Conservation (phyloP, 1,140 invertebrate genomes). For the Diabrotica virgifera region DNA sequence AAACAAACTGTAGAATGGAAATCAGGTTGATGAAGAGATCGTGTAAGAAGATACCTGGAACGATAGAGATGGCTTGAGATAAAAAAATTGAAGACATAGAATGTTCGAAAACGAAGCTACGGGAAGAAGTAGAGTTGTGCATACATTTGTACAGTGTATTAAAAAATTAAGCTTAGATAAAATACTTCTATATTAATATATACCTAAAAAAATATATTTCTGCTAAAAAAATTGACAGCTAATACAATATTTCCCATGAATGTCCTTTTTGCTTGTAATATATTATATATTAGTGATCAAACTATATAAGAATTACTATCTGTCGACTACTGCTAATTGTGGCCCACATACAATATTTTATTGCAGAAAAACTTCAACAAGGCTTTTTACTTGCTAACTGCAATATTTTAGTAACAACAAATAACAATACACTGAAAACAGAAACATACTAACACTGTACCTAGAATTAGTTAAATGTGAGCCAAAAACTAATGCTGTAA, state of each 20-base stretch:
- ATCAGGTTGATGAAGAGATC: no score
- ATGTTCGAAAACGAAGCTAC: no score
- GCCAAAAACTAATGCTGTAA: constrained; percentile 12
- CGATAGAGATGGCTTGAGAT: no score
- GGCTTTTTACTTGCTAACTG: constrained; percentile 13
- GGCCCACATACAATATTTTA: constrained; percentile 14
- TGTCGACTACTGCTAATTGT: constrained; percentile 1
- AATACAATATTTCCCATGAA: background rate
- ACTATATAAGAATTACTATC: background rate
- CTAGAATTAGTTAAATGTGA: constrained; percentile 4
- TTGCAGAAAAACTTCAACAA: constrained; percentile 18
- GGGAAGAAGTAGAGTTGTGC: no score
- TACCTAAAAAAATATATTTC: no score
- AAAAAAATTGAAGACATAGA: no score
- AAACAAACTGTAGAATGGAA: no score
- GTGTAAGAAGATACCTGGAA: no score
- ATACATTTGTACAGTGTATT: no score
- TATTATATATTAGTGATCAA: background rate
- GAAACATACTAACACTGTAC: constrained; percentile 9
- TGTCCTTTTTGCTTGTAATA: background rate
- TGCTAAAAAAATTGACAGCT: background rate
- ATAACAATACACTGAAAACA: constrained; percentile 14
- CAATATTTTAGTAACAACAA: constrained; percentile 15
- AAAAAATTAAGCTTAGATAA: no score
- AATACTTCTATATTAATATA: no score